A percentile compares a stretch with the other conserved stretches of the same genome.
These are phyloP conservation scores for Megaceryle alcyon DNA, from an alignment of 2,797 vertebrate species.

Conservation along the genomic window DNA sequence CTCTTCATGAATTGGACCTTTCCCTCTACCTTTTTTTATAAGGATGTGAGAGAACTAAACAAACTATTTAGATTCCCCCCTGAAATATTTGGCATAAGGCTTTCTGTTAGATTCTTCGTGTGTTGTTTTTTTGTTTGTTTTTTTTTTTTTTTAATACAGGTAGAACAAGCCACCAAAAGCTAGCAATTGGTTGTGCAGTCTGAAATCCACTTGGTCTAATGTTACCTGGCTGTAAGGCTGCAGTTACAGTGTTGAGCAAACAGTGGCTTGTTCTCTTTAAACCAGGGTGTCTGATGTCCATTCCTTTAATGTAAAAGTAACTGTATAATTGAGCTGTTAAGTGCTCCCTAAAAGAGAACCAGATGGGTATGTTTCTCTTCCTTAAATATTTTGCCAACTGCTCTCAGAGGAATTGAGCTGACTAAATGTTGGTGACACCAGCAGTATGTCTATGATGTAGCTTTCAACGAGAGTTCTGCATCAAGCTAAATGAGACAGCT, in stretches of 20 bases:
- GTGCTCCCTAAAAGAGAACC: neutral
- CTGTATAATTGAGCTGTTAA: neutral
- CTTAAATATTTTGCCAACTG: neutral
- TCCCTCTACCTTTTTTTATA: neutral
- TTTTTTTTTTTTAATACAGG: neutral
- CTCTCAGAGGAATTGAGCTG: neutral
- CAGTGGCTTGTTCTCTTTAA: neutral
- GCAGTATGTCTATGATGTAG: neutral
- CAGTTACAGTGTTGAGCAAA: neutral
- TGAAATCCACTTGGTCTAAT: neutral
- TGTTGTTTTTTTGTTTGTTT: too few relatives aligned
- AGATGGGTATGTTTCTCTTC: neutral
- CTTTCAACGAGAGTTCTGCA: neutral
- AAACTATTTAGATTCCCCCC: neutral
- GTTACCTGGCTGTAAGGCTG: neutral
- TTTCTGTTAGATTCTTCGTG: neutral
- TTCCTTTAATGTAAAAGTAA: neutral
- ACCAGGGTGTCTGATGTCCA: accelerated
- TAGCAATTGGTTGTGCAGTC: neutral
- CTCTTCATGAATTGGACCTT: neutral
- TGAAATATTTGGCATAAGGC: neutral
- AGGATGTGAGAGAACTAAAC: neutral
- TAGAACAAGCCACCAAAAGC: neutral
- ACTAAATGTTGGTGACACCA: neutral
- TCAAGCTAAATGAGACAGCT: neutral